Evolutionary conservation across 2,888 invertebrate genomes (phyloP), one percentile per base, ranked within the genome.

Genomic region (Asteroscopus sphinx): DNA sequence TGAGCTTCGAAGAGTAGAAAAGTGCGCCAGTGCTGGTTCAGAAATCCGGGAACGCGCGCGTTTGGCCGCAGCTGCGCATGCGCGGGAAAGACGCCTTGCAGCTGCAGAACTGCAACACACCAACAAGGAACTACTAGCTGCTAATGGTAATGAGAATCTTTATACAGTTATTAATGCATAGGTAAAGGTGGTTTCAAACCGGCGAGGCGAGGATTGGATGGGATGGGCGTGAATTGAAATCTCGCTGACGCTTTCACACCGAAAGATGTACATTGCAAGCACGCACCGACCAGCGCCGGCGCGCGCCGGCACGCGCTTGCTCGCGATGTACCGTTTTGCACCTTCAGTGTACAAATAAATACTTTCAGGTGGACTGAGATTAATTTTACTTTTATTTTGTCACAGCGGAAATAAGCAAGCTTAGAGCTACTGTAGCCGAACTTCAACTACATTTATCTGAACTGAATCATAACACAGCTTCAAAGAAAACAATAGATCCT

Each of bases 41-140:
- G 92, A 92, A 71, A 75, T 94, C 39, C 84, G 93, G 0, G 89
- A 90, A 63, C 87, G 94, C 1, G 93, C 93, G 3, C 85, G 93
- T 0, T 76, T 93, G n/a, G 93, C 93, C 0, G 93, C 92, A 32
- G 89, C 91, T 0, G 93, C 92, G 13, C 91, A 93, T 49, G 84
- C 87, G n/a, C 84, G 93, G 3, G 93, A 92, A 48, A 69, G 89
- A n/a, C 86, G 89, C 3, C 82, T 91, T n/a, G 81, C 87, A 1
- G 79, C 86, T 7, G 87, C 84, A 0, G 93, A 93, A 51, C 73
- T 90, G 57, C 87, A 86, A 32, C 90, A 92, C 54, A 81, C 86
- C 0, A 63, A 73, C 1, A 73, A 71, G n/a, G 91, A 93, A 67
- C 76, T 94, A n/a, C 78, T 76, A 1, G 46, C 65, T 30, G 89